These are phyloP conservation scores for Mylabris phalerata DNA, from an alignment of 1,140 invertebrate species.

Conservation along the genomic window DNA sequence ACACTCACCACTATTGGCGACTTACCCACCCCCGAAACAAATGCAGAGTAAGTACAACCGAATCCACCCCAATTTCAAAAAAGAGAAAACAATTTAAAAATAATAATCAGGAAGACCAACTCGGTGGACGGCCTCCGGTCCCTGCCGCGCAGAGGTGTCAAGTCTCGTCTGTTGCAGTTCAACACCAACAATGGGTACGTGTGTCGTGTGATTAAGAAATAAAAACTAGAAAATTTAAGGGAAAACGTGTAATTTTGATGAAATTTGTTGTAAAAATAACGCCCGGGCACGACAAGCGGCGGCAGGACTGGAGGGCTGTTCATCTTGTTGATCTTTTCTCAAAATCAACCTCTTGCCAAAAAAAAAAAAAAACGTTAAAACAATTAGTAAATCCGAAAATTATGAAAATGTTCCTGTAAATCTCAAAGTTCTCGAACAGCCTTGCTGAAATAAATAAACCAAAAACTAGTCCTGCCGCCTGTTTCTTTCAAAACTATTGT, in stretches of 20 bases:
- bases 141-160: conserved; percentile 75
- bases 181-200: conserved; percentile 80
- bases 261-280: background rate
- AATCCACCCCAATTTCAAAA: background rate
- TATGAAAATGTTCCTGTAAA: too few species aligned
- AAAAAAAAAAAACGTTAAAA: background rate
- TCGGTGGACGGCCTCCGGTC: conserved; percentile 72
- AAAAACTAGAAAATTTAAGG: too few species aligned
- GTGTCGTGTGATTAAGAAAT: background rate
- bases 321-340: conserved; percentile 6
- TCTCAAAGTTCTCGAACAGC: conserved; percentile 64
- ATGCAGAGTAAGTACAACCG: conserved; percentile 80
- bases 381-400: background rate
- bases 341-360: background rate
- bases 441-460: conserved; percentile 16
- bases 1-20: conserved; percentile 96
- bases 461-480: conserved; percentile 41
- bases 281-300: conserved; percentile 8
- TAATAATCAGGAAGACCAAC: conserved; percentile 49
- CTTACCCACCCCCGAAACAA: conserved; percentile 88
- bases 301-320: conserved; percentile 39
- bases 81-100: background rate
- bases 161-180: conserved; percentile 82
- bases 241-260: background rate
- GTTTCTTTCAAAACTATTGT: background rate